A percentile compares a stretch with the other conserved stretches of the same genome.
These are phyloP conservation scores for Caenorhabditis auriculariae DNA, from an alignment of 2,888 invertebrate species.

Conservation along the genomic window DNA sequence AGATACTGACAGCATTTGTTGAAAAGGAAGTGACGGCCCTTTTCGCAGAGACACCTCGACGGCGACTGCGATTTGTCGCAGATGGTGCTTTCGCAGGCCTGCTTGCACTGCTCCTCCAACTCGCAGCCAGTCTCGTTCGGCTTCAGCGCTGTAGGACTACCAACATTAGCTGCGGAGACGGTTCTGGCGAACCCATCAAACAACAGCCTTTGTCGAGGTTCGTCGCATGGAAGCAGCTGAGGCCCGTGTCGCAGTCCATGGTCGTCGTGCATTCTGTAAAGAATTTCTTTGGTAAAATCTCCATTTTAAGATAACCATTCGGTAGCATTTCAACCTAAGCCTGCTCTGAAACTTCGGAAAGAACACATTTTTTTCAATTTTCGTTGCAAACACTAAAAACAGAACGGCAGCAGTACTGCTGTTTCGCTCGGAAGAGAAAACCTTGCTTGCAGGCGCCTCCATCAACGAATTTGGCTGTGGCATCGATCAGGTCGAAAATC, in stretches of 20 bases:
- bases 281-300: too few relatives aligned
- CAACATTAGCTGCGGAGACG: background rate
- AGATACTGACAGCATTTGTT: constrained; percentile 58
- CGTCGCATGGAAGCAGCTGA: constrained; percentile 53
- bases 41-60: constrained; percentile 54
- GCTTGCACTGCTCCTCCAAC: constrained; percentile 57
- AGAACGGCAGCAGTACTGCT: too few relatives aligned
- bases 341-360: constrained; percentile 2
- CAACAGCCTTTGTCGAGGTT: constrained; percentile 46
- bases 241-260: constrained; percentile 46
- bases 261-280: constrained; percentile 50
- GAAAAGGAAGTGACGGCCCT: constrained; percentile 56
- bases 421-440: too few relatives aligned
- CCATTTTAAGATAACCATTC: background rate
- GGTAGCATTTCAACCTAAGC: constrained; percentile 4
- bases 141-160: constrained; percentile 43
- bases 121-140: constrained; percentile 60
- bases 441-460: background rate
- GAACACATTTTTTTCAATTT: background rate
- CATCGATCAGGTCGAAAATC: constrained; percentile 29
- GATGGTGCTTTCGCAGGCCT: constrained; percentile 57
- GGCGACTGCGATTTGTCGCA: constrained; percentile 43
- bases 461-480: constrained; percentile 20
- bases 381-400: background rate
- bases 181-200: constrained; percentile 30